A percentile compares a stretch with the other conserved stretches of the same genome.
Evolutionary conservation across 2,888 invertebrate species (phyloP).

Genomic region (Agrilus mali): DNA sequence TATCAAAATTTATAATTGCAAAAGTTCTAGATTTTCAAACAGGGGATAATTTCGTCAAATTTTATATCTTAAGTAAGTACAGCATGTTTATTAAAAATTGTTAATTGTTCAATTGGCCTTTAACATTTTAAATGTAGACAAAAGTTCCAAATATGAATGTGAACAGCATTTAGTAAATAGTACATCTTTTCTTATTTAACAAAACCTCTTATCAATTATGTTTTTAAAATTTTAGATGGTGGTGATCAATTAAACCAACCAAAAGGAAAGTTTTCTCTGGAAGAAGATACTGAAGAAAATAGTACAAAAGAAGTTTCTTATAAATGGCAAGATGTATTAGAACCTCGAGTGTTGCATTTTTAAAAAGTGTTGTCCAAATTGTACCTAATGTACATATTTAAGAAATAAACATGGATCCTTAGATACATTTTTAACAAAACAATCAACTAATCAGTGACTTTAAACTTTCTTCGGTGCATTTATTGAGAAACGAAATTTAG

Average conservation of each 20-base stretch:
- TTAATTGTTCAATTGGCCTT: too few relatives aligned
- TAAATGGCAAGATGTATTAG: constrained; percentile 5
- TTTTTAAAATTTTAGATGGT: constrained; percentile 23
- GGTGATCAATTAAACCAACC: constrained; percentile 24
- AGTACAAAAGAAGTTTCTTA: constrained; percentile 3
- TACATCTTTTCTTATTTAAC: too few relatives aligned
- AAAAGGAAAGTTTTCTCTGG: constrained; percentile 28
- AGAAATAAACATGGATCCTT: constrained; percentile 53
- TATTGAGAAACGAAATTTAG: too few relatives aligned
- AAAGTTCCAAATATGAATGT: too few relatives aligned
- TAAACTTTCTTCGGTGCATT: too few relatives aligned
- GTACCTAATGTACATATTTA: too few relatives aligned
- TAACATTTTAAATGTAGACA: too few relatives aligned
- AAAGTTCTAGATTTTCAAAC: constrained; percentile 17
- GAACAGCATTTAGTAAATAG: too few relatives aligned
- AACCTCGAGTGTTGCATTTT: constrained; percentile 10
- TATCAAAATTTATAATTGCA: constrained; percentile 29
- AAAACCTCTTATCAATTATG: too few relatives aligned
- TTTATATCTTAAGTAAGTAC: constrained; percentile 19
- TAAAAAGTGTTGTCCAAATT: constrained; percentile 1
- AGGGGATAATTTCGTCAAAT: constrained; percentile 13
- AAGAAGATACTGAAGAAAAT: constrained; percentile 9
- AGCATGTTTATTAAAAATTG: too few relatives aligned
- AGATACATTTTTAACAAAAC: constrained; percentile 44
- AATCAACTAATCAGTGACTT: too few relatives aligned